Conservation (phyloP, 37 sponge, comb jelly and placozoan species). For the Ephydatia muelleri region DNA sequence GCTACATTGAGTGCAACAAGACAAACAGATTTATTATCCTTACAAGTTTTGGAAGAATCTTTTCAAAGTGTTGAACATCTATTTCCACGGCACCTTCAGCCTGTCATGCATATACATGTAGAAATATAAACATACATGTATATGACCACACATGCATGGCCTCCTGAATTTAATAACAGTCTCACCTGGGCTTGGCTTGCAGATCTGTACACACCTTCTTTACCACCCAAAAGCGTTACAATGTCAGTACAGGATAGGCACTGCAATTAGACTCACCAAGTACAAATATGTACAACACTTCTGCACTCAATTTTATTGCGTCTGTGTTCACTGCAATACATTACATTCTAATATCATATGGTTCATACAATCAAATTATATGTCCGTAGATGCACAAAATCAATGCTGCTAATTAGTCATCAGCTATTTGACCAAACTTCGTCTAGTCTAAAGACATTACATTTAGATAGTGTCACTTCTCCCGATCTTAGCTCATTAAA, state of each 20-base stretch:
- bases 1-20: background rate
- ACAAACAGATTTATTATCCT: slow-evolving; percentile 13
- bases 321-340: slow-evolving; percentile 62
- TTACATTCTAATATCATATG: background rate
- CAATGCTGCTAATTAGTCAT: too few species aligned
- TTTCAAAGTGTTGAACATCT: slow-evolving; percentile 78
- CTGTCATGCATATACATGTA: slow-evolving; percentile 22
- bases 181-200: slow-evolving; percentile 69
- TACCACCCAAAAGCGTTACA: background rate
- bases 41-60: slow-evolving; percentile 78
- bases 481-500: too few species aligned
- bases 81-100: slow-evolving; percentile 57
- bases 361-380: background rate
- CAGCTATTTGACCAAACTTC: too few species aligned
- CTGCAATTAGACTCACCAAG: slow-evolving; percentile 30
- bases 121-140: background rate
- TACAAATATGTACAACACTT: slow-evolving; percentile 58
- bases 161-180: background rate
- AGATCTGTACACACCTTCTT: slow-evolving; percentile 71
- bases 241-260: background rate
- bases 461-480: too few species aligned
- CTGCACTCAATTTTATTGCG: slow-evolving; percentile 57
- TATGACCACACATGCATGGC: background rate
- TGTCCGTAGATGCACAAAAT: too few species aligned
- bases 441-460: too few species aligned